A percentile compares a stretch with the other conserved stretches of the same genome.
Evolutionary conservation across 2,797 vertebrate species (phyloP).

Genomic region (Anguilla pacifica): DNA sequence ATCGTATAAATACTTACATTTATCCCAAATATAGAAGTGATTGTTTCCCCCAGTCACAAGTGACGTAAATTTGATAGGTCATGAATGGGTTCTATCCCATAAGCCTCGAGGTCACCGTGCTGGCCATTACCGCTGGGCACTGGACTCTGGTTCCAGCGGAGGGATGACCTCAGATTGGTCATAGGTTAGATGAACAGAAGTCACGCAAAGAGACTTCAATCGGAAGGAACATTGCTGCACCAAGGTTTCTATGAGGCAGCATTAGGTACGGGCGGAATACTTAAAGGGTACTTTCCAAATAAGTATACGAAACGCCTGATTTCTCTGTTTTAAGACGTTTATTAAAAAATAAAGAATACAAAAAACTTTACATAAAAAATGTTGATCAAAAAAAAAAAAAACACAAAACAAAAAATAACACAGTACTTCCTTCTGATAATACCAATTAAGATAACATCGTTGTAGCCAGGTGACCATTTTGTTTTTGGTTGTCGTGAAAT

Average conservation of each 20-base stretch:
- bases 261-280: background rate
- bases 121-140: background rate
- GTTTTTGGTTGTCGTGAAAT: conserved; percentile 33
- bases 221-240: background rate
- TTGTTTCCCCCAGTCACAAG: background rate
- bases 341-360: conserved; percentile 99
- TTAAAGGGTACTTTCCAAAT: background rate
- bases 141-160: background rate
- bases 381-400: conserved; percentile 68
- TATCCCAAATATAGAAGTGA: background rate
- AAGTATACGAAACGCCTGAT: conserved; percentile 9
- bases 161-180: background rate
- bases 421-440: conserved; percentile 52
- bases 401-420: conserved; percentile 57
- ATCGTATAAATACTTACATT: background rate
- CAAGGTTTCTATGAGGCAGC: background rate
- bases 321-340: conserved; percentile 86
- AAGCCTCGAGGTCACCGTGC: background rate
- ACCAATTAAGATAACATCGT: conserved; percentile 39
- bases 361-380: conserved; percentile 99
- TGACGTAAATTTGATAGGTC: background rate
- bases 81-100: background rate
- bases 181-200: background rate
- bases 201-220: background rate
- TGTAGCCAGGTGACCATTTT: conserved; percentile 49